phyloP scores from a whole-genome alignment of 1,140 invertebrate species.

The Microplitis mediator region DNA sequence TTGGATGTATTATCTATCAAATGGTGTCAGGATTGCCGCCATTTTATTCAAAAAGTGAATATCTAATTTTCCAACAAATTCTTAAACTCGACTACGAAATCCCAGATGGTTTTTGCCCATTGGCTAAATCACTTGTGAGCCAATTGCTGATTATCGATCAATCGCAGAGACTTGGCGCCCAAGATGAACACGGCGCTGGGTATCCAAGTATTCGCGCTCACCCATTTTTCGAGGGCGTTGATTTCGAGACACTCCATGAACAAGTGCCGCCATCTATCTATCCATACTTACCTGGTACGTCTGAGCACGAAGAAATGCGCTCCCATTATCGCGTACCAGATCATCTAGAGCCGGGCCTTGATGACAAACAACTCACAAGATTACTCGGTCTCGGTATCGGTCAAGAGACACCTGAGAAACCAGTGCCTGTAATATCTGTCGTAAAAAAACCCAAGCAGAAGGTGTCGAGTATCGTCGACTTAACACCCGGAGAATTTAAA shows the following conservation, averaged over 20 bases:
- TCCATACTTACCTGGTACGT: constrained; percentile 81
- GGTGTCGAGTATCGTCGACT: constrained; percentile 55
- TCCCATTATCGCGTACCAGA: constrained; percentile 72
- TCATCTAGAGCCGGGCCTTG: constrained; percentile 83
- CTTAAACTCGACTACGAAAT: constrained; percentile 89
- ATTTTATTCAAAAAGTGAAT: constrained; percentile 92
- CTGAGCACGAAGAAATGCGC: constrained; percentile 72
- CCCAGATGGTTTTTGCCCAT: constrained; percentile 85
- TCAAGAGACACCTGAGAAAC: constrained; percentile 39
- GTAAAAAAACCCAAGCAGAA: constrained; percentile 51
- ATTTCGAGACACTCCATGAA: constrained; percentile 81
- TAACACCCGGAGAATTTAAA: constrained; percentile 68
- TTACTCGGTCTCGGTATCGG: constrained; percentile 75
- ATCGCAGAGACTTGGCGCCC: constrained; percentile 80
- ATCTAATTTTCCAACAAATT: constrained; percentile 97
- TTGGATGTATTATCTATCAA: constrained; percentile 97
- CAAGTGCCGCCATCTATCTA: constrained; percentile 83
- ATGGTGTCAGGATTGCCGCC: constrained; percentile 93
- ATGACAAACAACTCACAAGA: constrained; percentile 78
- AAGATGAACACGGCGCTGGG: constrained; percentile 70
- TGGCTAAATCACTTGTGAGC: constrained; percentile 86
- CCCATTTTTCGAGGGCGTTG: constrained; percentile 82
- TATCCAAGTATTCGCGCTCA: constrained; percentile 86
- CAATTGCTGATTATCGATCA: constrained; percentile 86
- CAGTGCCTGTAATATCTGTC: constrained; percentile 18